Evolutionary conservation across 2,888 invertebrate genomes (phyloP), one percentile per base, ranked within the genome.

Genomic region (Tortrix viridana): DNA sequence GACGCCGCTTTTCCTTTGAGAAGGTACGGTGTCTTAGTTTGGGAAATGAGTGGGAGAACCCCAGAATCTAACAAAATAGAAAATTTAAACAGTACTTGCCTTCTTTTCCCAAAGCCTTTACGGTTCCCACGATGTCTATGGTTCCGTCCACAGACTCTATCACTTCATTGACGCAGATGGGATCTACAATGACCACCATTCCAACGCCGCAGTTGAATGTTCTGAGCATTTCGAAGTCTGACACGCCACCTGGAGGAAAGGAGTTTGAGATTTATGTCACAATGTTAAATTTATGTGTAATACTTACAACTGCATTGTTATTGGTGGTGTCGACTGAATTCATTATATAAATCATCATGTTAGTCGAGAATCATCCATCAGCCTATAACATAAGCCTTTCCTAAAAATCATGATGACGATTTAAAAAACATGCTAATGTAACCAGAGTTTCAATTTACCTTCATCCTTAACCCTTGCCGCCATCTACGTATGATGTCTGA

Each of bases 131-230:
- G 0, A 93, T 72, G 16, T 85, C 86, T 5, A 92, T 82, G 14
- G 80, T 67, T 0, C 71, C 83, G 0, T 79, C 81, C 1, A 91
- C 85, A 0, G 72, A 50, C 0, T 74, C 79, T 7, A 90, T 64
- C 53, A 94, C 75, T 54, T 89, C 88, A 0, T 92, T 82, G 67
- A 93, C 93, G 37, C 95, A 80, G n/a, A 90, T 81, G 3, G 94
- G 90, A 14, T 94, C 93, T 7, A 96, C 95, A 43, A 99, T 93
- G 50, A 98, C 84, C 20, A 97, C 93, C 86, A 96, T 96, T 0
- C 99, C 99, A 46, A 99, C 93, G 0, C 99, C 99, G 86, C 98
- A 99, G 89, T 99, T 99, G 85, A 99, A 98, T 0, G 98, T 98
- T 52, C 96, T 93, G 14, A 97, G 91, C 95, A 99, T 95, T 81